phyloP scores from a whole-genome alignment of 1,140 invertebrate species.

The Drosophila prosaltans region DNA sequence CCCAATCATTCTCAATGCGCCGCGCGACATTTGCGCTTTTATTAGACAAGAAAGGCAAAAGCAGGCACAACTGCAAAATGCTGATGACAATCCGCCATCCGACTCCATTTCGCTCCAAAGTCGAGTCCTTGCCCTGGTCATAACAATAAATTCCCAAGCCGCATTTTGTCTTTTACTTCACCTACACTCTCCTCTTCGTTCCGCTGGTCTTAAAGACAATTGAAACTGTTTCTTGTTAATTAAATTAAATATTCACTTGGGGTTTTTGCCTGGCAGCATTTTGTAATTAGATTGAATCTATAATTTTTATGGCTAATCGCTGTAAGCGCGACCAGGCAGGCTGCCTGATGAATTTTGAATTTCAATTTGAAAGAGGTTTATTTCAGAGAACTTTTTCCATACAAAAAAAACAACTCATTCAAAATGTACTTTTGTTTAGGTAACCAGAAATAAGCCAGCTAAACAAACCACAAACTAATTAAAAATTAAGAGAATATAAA shows the following conservation, averaged over 20 bases:
- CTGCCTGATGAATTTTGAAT: constrained; percentile 17
- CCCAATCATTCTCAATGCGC: constrained; percentile 58
- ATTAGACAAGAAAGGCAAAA: constrained; percentile 35
- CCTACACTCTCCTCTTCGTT: not conserved
- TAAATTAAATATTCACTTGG: constrained; percentile 80
- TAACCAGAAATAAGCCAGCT: not conserved
- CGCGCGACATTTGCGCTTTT: constrained; percentile 58
- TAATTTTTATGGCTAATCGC: constrained; percentile 83
- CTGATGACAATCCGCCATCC: constrained; percentile 41
- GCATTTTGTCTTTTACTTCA: constrained; percentile 12
- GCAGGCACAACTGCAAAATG: constrained; percentile 31
- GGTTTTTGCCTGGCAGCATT: constrained; percentile 51
- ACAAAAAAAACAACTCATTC: not conserved
- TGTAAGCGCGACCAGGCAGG: constrained; percentile 19
- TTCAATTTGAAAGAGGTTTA: constrained; percentile 4
- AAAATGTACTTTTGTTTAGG: not conserved
- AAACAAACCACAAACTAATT: constrained; percentile 3
- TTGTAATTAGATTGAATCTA: constrained; percentile 83
- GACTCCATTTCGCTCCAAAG: not conserved
- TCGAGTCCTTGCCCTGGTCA: constrained; percentile 62
- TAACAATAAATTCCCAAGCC: constrained; percentile 75
- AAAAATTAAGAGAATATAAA: not conserved
- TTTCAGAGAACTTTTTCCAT: not conserved
- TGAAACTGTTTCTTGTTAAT: constrained; percentile 79
- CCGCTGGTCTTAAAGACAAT: constrained; percentile 26